A percentile compares a stretch with the other conserved stretches of the same genome.
These are phyloP conservation scores for Bellardia bayeri DNA, from an alignment of 2,888 invertebrate genomes.

Conservation along the genomic window DNA sequence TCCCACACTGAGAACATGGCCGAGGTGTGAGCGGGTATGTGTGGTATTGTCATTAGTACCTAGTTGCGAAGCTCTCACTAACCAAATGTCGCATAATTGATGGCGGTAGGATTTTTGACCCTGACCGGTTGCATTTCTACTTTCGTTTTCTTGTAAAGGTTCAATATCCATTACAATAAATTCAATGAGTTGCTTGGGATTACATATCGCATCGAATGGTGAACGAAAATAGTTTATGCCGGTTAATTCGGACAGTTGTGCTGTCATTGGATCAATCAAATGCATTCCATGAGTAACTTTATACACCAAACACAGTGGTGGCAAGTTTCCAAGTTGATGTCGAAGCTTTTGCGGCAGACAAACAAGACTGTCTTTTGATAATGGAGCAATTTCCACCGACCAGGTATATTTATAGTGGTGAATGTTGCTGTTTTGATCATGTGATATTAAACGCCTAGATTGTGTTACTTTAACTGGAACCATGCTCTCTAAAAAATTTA, in stretches of 20 bases:
- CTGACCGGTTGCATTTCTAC: conserved; percentile 92
- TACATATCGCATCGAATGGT: conserved; percentile 94
- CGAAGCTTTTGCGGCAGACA: conserved; percentile 94
- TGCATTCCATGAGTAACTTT: conserved; percentile 95
- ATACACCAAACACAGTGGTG: conserved; percentile 93
- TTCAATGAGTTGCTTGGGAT: conserved; percentile 95
- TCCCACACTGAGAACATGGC: conserved; percentile 95
- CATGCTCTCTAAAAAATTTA: conserved; percentile 95
- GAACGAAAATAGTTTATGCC: conserved; percentile 92
- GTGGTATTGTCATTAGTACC: conserved; percentile 92
- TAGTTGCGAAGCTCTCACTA: conserved; percentile 93
- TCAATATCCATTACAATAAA: conserved; percentile 98
- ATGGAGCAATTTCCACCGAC: conserved; percentile 97
- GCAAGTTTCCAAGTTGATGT: conserved; percentile 94
- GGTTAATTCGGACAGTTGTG: conserved; percentile 95
- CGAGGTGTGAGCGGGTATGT: conserved; percentile 96
- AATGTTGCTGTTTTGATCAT: conserved; percentile 97
- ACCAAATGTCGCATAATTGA: conserved; percentile 96
- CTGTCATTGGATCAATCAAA: conserved; percentile 95
- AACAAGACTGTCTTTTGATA: conserved; percentile 97
- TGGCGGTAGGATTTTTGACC: conserved; percentile 94
- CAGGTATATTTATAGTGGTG: conserved; percentile 98
- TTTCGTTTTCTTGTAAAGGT: conserved; percentile 86
- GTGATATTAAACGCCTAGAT: conserved; percentile 97
- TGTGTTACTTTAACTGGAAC: conserved; percentile 94